Evolutionary conservation across 2,113 vertebrate species (phyloP), one percentile per base, ranked within the genome.

Genomic region (Petrocephalus microphthalmus): DNA sequence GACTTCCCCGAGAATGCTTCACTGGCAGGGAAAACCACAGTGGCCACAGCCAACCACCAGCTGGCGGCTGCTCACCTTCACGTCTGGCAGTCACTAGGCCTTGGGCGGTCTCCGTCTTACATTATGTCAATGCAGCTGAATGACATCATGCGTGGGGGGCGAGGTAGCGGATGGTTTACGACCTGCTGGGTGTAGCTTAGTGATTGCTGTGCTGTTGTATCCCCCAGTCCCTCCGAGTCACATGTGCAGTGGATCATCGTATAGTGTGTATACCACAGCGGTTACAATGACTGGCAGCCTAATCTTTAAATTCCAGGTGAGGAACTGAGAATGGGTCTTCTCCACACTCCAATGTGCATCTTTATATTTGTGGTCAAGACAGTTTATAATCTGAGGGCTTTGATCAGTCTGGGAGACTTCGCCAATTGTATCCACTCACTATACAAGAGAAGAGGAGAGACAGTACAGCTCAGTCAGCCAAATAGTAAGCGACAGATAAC

Each of bases 401-500:
- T 25, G 33, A 33, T 13, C n/a, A 74, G 25, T n/a, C 25, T 74
- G 49, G 52, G 11, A 25, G 82, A 84, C 42, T 84, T 84, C 42
- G 49, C 22, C 45, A 49, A 33, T 78, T 19, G 71, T 25, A 49
- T 49, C 82, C 22, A 17, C 82, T 49, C 82, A 19, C 22, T 51
- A 13, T 52, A 47, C 49, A 52, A 49, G 22, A 49, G 49, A 84
- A 51, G 7, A 25, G 51, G 95, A 95, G 92, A 91, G 92, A 91
- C 91, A 89, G 94, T 95, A 93, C 91, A 90, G 92, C 95, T 96
- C 95, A 94, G 96, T 96, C 96, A 96, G 94, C 94, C 95, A 96
- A 95, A 94, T 96, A 97, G 97, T 95, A 95, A 96, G 93, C 93
- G 94, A 93, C 93, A 92, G 94, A 94, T 93, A 94, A 94, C 91